These are phyloP conservation scores for Sebastes schlegelii DNA, from an alignment of 2,113 vertebrate genomes.

Conservation along the genomic window DNA sequence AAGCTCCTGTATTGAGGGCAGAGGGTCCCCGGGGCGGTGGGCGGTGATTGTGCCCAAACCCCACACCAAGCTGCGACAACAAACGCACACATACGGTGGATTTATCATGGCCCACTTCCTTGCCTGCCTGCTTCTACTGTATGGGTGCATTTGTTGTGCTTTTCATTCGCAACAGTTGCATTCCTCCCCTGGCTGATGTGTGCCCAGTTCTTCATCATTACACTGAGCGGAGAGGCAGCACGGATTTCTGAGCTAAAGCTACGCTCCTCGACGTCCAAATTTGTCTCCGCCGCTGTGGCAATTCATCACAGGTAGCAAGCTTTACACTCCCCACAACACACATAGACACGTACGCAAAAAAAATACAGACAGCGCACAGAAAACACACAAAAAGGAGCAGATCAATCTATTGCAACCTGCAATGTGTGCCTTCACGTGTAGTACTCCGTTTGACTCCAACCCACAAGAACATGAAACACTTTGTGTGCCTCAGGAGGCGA, in stretches of 20 bases:
- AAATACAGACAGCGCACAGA: slow-evolving; percentile 44
- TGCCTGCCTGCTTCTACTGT: slow-evolving; percentile 10
- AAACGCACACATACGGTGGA: slow-evolving; percentile 14
- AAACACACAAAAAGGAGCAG: slow-evolving; percentile 56
- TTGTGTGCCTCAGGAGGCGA: slow-evolving; percentile 59
- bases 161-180: slow-evolving; percentile 61
- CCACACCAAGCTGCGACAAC: slow-evolving; percentile 24
- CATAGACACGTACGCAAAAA: slow-evolving; percentile 28
- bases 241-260: slow-evolving; percentile 63
- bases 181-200: slow-evolving; percentile 55
- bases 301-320: slow-evolving; percentile 71
- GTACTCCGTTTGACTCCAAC: slow-evolving; percentile 72
- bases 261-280: slow-evolving; percentile 68
- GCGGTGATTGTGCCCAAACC: slow-evolving; percentile 46
- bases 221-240: slow-evolving; percentile 53
- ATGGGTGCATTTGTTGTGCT: slow-evolving; percentile 45
- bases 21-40: slow-evolving; percentile 40
- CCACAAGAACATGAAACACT: slow-evolving; percentile 72
- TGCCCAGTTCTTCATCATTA: slow-evolving; percentile 74
- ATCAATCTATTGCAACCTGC: slow-evolving; percentile 70
- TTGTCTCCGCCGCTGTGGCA: slow-evolving; percentile 62
- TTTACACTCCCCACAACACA: slow-evolving; percentile 53
- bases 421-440: slow-evolving; percentile 63
- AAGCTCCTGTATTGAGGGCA: slow-evolving; percentile 61
- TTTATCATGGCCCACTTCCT: slow-evolving; percentile 60